These are phyloP conservation scores for Anneissia japonica DNA, from an alignment of 35 echinoderm and acorn worm species.

Conservation along the genomic window DNA sequence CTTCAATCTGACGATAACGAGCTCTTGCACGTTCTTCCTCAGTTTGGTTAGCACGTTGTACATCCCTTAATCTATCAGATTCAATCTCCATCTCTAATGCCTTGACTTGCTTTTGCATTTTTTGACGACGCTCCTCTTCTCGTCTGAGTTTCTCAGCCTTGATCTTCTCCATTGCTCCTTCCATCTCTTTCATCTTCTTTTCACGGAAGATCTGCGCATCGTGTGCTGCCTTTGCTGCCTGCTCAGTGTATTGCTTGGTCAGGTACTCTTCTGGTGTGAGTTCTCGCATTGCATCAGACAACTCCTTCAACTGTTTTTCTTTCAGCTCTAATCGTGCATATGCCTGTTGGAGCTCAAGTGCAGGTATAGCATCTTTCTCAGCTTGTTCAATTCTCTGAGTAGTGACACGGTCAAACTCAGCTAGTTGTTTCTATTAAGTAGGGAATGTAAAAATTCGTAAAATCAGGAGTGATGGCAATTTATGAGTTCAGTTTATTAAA, in stretches of 20 bases:
- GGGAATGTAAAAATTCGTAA: neutral
- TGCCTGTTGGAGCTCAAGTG: conserved; percentile 77
- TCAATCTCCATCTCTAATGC: conserved; percentile 69
- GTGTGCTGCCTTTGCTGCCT: conserved; percentile 68
- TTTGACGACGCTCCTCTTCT: conserved; percentile 64
- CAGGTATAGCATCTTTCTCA: conserved; percentile 50
- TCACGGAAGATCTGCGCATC: conserved; percentile 81
- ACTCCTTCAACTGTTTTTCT: conserved; percentile 72
- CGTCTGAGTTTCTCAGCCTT: conserved; percentile 75
- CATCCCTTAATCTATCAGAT: conserved; percentile 57
- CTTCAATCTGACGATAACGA: conserved; percentile 60
- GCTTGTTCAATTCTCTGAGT: conserved; percentile 71
- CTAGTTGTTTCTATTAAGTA: conserved; percentile 81
- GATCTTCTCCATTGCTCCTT: conserved; percentile 59
- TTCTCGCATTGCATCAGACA: conserved; percentile 91
- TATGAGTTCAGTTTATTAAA: too few relatives aligned
- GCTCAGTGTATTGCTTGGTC: conserved; percentile 65
- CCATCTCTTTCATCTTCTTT: conserved; percentile 69
- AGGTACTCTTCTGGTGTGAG: conserved; percentile 81
- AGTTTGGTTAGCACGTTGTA: conserved; percentile 40
- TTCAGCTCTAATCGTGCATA: conserved; percentile 68
- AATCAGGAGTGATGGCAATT: neutral
- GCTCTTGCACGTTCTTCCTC: conserved; percentile 33
- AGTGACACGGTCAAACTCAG: conserved; percentile 62
- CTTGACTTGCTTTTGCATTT: conserved; percentile 73